These are phyloP conservation scores for Phoebastria nigripes DNA, from an alignment of 2,797 vertebrate species.

Conservation along the genomic window DNA sequence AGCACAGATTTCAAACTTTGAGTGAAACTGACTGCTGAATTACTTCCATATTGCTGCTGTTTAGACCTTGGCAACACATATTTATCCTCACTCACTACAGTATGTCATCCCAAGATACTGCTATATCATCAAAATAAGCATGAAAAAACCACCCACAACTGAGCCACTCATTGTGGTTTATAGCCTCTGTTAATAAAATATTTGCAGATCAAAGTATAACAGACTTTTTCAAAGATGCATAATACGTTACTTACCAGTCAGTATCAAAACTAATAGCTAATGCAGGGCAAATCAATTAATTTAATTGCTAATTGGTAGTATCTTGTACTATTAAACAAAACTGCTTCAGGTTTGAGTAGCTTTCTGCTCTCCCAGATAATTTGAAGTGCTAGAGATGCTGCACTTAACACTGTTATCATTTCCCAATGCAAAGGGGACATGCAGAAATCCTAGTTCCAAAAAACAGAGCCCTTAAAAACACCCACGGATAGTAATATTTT, in stretches of 20 bases:
- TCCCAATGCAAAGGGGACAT: neutral
- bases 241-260: conserved; percentile 4
- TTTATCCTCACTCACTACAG: conserved; percentile 66
- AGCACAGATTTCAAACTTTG: conserved; percentile 88
- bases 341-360: neutral
- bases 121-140: conserved; percentile 60
- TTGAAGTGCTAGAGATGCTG: neutral
- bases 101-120: conserved; percentile 61
- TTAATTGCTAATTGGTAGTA: neutral
- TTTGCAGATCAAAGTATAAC: conserved; percentile 44
- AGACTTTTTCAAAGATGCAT: conserved; percentile 4
- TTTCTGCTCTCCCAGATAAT: neutral
- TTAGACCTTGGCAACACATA: conserved; percentile 81
- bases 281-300: neutral
- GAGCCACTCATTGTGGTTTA: conserved; percentile 43
- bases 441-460: neutral
- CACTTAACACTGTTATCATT: neutral
- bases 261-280: conserved; percentile 29
- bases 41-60: conserved; percentile 84
- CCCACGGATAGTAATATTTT: neutral
- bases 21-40: conserved; percentile 90
- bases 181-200: conserved; percentile 59
- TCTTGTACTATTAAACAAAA: neutral
- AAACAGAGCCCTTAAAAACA: neutral
- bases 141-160: conserved; percentile 43